Base-by-base conservation (phyloP, 2,113 vertebrate species). In the Actenoides hombroni region DNA sequence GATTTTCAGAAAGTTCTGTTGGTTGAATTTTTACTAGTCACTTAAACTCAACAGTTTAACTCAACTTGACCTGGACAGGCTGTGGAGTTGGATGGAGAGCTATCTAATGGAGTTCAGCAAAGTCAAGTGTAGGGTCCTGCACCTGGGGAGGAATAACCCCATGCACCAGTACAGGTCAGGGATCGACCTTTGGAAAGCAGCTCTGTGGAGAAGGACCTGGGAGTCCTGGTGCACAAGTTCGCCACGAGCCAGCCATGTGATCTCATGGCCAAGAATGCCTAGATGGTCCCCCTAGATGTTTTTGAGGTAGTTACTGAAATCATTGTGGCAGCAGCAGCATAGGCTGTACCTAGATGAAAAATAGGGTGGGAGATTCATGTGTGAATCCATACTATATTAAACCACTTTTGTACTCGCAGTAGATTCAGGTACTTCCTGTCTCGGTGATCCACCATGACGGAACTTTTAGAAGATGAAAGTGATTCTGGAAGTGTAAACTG, bases 311-410 rank as follows among this genome's bases (percentile, higher is more conserved):
- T 42, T 53, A 6, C 25, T 65, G 53, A 65, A 65, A 23, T 78
- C 28, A 7, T n/a, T 70, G 46, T 75, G 40, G 37, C 51, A 42
- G 69, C 77, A 59, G 60, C 11, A 3, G 46, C 42, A 11, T n/a
- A 59, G 64, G 18, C 40, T 69, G 4, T 37, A 40, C 3, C 0
- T 60, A 39, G 18, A 18, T 86, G 54, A 61, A 48, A 74, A 83
- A 28, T 21, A 12, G 0, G 1, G 7, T 67, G 76, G 64, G 71
- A 53, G 90, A 39, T 20, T 80, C 0, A 0, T 16, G 0, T 14
- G 28, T 76, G 29, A 48, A 69, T 39, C 54, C 51, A 10, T 40
- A 9, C 28, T 40, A 2, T 37, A 46, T 53, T 51, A 76, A 82
- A 90, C 42, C 3, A 29, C 3, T 82, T 60, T 8, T 18, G 1